These are phyloP conservation scores for Actias luna DNA, from an alignment of 2,888 invertebrate species.

Conservation along the genomic window DNA sequence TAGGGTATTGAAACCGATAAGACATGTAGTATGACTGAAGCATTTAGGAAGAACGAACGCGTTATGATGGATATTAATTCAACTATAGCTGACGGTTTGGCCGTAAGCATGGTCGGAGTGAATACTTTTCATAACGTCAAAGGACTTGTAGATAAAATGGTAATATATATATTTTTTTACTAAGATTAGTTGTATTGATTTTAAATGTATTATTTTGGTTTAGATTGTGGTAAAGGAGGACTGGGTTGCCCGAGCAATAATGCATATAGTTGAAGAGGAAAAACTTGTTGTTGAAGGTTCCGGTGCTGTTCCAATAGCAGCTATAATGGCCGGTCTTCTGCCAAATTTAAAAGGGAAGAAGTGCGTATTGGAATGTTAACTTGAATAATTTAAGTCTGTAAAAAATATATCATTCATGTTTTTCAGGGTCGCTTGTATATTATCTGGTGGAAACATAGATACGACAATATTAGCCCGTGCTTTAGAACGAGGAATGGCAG, in stretches of 20 bases:
- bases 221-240: conserved; percentile 91
- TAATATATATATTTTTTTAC: too few relatives aligned
- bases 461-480: conserved; percentile 93
- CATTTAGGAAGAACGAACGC: conserved; percentile 86
- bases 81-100: conserved; percentile 91
- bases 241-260: conserved; percentile 90
- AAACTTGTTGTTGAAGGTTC: conserved; percentile 95
- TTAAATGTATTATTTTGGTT: conserved; percentile 17
- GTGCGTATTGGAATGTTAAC: conserved; percentile 60
- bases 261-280: conserved; percentile 90
- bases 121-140: conserved; percentile 66
- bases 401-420: neutral
- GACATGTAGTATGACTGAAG: conserved; percentile 65
- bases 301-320: conserved; percentile 90
- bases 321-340: conserved; percentile 89
- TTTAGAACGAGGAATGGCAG: conserved; percentile 93
- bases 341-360: conserved; percentile 92
- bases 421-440: conserved; percentile 88
- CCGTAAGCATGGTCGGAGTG: conserved; percentile 62
- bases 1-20: conserved; percentile 52
- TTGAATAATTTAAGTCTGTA: neutral
- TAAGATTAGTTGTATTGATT: neutral
- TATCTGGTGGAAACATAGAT: conserved; percentile 95
- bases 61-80: conserved; percentile 83
- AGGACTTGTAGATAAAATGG: conserved; percentile 72